Evolutionary conservation across 1,140 invertebrate species (phyloP).

Genomic region (Nephila pilipes): DNA sequence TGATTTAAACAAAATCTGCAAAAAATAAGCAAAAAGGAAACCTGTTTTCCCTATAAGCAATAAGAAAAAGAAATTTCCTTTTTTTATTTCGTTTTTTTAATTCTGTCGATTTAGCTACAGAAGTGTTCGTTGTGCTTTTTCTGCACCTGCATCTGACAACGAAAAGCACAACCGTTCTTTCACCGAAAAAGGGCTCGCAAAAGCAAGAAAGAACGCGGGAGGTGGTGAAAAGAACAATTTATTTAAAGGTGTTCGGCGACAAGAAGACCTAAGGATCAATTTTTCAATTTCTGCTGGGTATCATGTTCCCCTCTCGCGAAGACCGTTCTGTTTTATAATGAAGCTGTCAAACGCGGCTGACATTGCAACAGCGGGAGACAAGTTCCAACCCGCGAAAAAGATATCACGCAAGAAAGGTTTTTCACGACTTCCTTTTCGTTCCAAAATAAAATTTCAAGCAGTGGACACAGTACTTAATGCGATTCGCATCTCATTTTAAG

Average conservation of each 20-base stretch:
- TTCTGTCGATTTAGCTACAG: neutral
- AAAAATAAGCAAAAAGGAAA: neutral
- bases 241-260: constrained; percentile 66
- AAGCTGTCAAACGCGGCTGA: constrained; percentile 60
- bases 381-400: neutral
- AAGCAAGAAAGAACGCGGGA: neutral
- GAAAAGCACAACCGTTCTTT: constrained; percentile 18
- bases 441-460: neutral
- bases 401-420: neutral
- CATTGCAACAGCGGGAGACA: constrained; percentile 33
- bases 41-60: neutral
- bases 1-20: neutral
- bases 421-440: neutral
- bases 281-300: constrained; percentile 68
- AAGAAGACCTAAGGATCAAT: constrained; percentile 69
- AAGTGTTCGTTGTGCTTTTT: neutral
- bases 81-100: neutral
- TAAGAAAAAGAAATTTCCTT: neutral
- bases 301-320: constrained; percentile 24
- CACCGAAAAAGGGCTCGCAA: neutral
- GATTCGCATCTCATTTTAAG: constrained; percentile 18
- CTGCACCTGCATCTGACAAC: neutral
- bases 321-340: constrained; percentile 61
- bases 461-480: constrained; percentile 15
- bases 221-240: constrained; percentile 51